Evolutionary conservation across 1,140 invertebrate species (phyloP).

Genomic region (Papilio glaucus): DNA sequence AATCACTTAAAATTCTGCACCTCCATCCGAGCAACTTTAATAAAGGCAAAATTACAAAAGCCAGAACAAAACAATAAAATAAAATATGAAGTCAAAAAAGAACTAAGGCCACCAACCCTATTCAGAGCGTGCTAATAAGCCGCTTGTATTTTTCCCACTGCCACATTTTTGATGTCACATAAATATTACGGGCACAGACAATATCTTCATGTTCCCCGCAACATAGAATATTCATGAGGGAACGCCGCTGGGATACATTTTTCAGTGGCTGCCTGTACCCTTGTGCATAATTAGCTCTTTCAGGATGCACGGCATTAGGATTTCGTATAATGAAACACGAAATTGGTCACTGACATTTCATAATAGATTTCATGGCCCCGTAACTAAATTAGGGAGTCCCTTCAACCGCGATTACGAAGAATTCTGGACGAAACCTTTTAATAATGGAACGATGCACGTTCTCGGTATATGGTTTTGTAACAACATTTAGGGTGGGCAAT

Average conservation of each 20-base stretch:
- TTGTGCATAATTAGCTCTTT: slow-evolving; percentile 36
- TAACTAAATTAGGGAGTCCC: slow-evolving; percentile 32
- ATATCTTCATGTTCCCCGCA: slow-evolving; percentile 34
- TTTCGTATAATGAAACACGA: slow-evolving; percentile 29
- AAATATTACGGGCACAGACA: slow-evolving; percentile 33
- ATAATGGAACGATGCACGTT: slow-evolving; percentile 6
- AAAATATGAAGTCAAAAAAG: neutral
- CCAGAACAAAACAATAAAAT: neutral
- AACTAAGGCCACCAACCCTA: neutral
- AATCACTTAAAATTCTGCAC: too few species aligned
- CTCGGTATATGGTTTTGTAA: neutral
- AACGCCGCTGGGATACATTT: slow-evolving; percentile 26
- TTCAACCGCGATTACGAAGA: slow-evolving; percentile 30
- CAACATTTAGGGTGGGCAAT: neutral
- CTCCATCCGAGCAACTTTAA: neutral
- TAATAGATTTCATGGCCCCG: slow-evolving; percentile 28
- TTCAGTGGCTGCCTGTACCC: slow-evolving; percentile 30
- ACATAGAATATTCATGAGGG: slow-evolving; percentile 35
- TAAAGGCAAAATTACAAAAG: slow-evolving; percentile 10
- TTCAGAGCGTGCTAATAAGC: slow-evolving; percentile 28
- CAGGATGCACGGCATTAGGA: slow-evolving; percentile 27
- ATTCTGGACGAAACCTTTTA: slow-evolving; percentile 17
- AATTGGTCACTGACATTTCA: slow-evolving; percentile 29
- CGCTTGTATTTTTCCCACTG: slow-evolving; percentile 17
- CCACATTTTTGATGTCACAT: slow-evolving; percentile 38